Base-by-base conservation (phyloP, 2,113 vertebrate species). In the Furnarius figulus region DNA sequence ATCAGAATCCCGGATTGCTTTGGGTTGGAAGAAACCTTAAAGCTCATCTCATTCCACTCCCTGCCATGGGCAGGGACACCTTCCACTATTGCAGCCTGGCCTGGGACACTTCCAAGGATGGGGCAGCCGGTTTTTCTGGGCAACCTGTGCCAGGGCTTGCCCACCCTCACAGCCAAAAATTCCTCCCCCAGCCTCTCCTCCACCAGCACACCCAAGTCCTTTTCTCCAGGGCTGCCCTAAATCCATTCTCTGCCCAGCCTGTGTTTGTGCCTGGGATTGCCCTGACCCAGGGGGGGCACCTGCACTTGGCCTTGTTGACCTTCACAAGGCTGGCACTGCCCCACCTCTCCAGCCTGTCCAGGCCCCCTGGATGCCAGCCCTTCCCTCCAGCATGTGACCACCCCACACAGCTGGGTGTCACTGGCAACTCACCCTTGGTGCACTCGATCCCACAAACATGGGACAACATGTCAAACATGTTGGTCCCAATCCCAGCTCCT, bases 31-130 rank as follows among this genome's bases (percentile, higher is more conserved):
- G 23, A 13, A 23, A 67, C 6, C 7, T 20, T 0, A 68, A 3
- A 61, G 8, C 1, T 2, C 68, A 19, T 0, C 10, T 42, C 33
- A 52, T 33, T 0, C 5, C 52, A 20, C 8, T 30, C 30, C 62
- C 22, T 37, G 37, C 14, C 59, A 16, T 8, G 17, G 55, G 44
- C 14, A 74, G 77, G 28, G 59, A 59, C 68, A 16, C 5, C 28
- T 67, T 0, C 23, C 46, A 59, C 5, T 12, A 8, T 10, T 23
- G 77, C 44, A 35, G 0, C 17, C 67, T 58, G 59, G 67, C 35
- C 25, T 25, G 10, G 76, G 50, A 5, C 86, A 80, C 35, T 73
- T 8, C 21, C 86, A 73, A 50, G 76, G 86, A 58, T 80, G 65
- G 55, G 74, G 33, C 53, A 61, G 47, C 62, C 62, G 59, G 83